Percentiles rank a stretch among this genome's conserved stretches.
phyloP scores from a whole-genome alignment of 2,888 invertebrate species.

The Catocala sponsa region DNA sequence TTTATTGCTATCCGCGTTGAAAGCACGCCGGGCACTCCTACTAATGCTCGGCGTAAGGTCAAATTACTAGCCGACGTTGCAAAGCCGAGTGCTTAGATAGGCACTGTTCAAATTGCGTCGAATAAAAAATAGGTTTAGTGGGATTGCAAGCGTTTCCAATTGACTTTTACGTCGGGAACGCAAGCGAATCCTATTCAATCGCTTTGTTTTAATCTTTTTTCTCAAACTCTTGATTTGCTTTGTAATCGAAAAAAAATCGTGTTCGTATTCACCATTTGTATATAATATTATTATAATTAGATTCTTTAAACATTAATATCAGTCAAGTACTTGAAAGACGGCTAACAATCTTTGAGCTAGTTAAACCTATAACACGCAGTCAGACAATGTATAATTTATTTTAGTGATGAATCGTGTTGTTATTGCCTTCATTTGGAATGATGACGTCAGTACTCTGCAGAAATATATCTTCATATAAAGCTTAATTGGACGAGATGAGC shows the following conservation, averaged over 20 bases:
- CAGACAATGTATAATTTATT: slow-evolving; percentile 12
- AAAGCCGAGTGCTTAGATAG: slow-evolving; percentile 72
- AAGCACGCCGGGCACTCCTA: slow-evolving; percentile 73
- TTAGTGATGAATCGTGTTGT: slow-evolving; percentile 40
- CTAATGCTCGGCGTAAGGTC: slow-evolving; percentile 79
- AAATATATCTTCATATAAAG: slow-evolving; percentile 23
- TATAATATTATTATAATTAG: slow-evolving; percentile 42
- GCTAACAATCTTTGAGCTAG: slow-evolving; percentile 13
- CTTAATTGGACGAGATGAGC: slow-evolving; percentile 38
- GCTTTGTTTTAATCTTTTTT: slow-evolving; percentile 40
- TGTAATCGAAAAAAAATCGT: slow-evolving; percentile 50
- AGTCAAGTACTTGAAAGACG: slow-evolving; percentile 30
- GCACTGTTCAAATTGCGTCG: slow-evolving; percentile 71
- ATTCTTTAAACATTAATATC: slow-evolving; percentile 40
- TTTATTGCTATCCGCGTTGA: slow-evolving; percentile 76
- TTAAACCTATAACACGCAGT: slow-evolving; percentile 1
- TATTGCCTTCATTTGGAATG: slow-evolving; percentile 38
- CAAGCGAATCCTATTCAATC: slow-evolving; percentile 38
- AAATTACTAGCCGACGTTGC: slow-evolving; percentile 75
- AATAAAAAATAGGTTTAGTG: slow-evolving; percentile 72
- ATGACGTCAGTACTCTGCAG: slow-evolving; percentile 36
- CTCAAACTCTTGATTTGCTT: slow-evolving; percentile 37
- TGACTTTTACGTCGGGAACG: slow-evolving; percentile 55
- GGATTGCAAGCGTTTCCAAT: slow-evolving; percentile 72
- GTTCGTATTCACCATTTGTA: slow-evolving; percentile 30